phyloP scores from a whole-genome alignment of 2,113 vertebrate genomes.

The Pelecanoides urinatrix region DNA sequence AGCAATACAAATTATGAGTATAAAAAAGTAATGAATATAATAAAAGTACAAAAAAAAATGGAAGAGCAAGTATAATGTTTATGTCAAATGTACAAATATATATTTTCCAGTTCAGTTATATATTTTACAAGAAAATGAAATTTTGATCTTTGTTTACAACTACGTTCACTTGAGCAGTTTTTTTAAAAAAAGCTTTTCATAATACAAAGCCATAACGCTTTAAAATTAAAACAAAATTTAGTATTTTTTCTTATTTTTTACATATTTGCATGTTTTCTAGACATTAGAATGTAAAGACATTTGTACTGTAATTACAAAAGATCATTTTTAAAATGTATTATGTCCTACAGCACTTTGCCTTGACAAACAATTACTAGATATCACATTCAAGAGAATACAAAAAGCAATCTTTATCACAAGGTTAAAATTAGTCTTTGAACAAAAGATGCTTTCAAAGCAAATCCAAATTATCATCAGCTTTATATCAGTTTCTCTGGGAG shows the following conservation, averaged over 20 bases:
- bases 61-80: not conserved
- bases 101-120: not conserved
- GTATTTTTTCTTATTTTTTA: slow-evolving; percentile 6
- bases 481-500: slow-evolving; percentile 45
- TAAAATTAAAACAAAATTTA: slow-evolving; percentile 15
- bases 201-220: not conserved
- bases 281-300: slow-evolving; percentile 28
- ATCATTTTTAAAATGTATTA: slow-evolving; percentile 60
- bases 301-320: slow-evolving; percentile 65
- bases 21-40: too few relatives aligned
- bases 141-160: not conserved
- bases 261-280: slow-evolving; percentile 25
- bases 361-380: slow-evolving; percentile 77
- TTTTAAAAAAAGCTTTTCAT: not conserved
- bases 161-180: not conserved
- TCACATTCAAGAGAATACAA: slow-evolving; percentile 70
- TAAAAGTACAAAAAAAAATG: not conserved
- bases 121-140: not conserved
- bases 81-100: not conserved
- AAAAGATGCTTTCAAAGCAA: slow-evolving; percentile 72
- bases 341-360: slow-evolving; percentile 69
- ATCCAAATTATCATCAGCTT: slow-evolving; percentile 67
- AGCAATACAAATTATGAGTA: not conserved
- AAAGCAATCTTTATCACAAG: slow-evolving; percentile 73
- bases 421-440: slow-evolving; percentile 78